Evolutionary conservation across 2,888 invertebrate species (phyloP).

Genomic region (Phaedon cochleariae): DNA sequence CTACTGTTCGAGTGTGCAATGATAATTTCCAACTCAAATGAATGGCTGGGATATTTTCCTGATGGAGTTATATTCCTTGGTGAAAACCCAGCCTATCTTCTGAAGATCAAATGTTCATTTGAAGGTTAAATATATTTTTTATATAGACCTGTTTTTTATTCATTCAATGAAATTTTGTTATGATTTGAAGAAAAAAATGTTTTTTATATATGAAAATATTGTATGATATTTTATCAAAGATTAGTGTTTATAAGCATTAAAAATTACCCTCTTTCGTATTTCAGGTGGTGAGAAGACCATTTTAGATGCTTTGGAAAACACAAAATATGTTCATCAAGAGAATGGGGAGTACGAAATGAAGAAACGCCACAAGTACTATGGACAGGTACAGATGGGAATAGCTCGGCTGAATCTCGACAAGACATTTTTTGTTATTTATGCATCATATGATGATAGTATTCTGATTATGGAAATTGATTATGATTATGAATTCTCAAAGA

Average conservation of each 20-base stretch:
- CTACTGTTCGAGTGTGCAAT: not conserved
- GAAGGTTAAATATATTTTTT: not conserved
- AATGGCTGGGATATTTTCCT: slow-evolving; percentile 5
- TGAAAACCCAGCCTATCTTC: not conserved
- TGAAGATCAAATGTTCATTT: not conserved
- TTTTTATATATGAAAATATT: too few relatives aligned
- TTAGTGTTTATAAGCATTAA: not conserved
- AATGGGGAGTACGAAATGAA: not conserved
- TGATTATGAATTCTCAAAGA: not conserved
- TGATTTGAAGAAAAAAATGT: too few relatives aligned
- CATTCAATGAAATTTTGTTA: too few relatives aligned
- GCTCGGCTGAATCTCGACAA: not conserved
- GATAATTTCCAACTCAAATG: slow-evolving; percentile 3
- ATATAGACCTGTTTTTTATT: too few relatives aligned
- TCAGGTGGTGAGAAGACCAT: not conserved
- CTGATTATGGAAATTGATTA: slow-evolving; percentile 2
- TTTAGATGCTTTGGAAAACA: not conserved
- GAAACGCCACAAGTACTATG: not conserved
- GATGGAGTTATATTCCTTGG: not conserved
- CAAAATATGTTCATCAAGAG: not conserved
- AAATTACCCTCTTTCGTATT: not conserved
- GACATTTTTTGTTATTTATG: slow-evolving; percentile 4
- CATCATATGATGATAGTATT: slow-evolving; percentile 4
- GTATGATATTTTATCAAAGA: too few relatives aligned
- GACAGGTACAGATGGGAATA: slow-evolving; percentile 1